These are phyloP conservation scores for Solea senegalensis DNA, from an alignment of 2,113 vertebrate genomes.

Conservation along the genomic window DNA sequence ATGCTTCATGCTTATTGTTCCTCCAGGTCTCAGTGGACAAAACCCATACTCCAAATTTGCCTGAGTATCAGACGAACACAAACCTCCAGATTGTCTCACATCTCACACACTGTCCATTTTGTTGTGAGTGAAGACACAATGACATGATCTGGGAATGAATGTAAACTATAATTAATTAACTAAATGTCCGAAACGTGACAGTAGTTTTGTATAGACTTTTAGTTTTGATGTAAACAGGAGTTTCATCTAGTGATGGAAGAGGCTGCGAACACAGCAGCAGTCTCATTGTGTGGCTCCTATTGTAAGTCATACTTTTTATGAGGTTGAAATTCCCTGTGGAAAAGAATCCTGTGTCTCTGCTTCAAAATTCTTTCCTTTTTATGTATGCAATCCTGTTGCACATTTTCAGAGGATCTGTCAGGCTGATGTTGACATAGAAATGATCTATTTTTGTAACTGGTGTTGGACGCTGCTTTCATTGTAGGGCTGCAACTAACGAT, in stretches of 20 bases:
- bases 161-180: constrained; percentile 14
- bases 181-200: not conserved
- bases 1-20: constrained; percentile 34
- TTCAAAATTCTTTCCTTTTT: constrained; percentile 2
- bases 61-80: constrained; percentile 32
- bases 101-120: not conserved
- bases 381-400: constrained; percentile 1
- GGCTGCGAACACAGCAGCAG: not conserved
- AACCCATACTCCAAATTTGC: constrained; percentile 80
- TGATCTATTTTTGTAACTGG: constrained; percentile 14
- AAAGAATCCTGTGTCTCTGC: constrained; percentile 1
- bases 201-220: constrained; percentile 14
- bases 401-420: not conserved
- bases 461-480: not conserved
- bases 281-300: not conserved
- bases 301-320: constrained; percentile 26
- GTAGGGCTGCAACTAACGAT: not conserved
- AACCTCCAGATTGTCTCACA: not conserved
- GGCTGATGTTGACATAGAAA: constrained; percentile 4
- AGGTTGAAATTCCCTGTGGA: constrained; percentile 3
- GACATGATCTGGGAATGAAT: not conserved
- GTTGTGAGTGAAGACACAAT: not conserved
- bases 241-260: constrained; percentile 18
- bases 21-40: constrained; percentile 74
- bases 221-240: constrained; percentile 16